Conservation (phyloP, 2,113 vertebrate species). For the Caranx ignobilis region DNA sequence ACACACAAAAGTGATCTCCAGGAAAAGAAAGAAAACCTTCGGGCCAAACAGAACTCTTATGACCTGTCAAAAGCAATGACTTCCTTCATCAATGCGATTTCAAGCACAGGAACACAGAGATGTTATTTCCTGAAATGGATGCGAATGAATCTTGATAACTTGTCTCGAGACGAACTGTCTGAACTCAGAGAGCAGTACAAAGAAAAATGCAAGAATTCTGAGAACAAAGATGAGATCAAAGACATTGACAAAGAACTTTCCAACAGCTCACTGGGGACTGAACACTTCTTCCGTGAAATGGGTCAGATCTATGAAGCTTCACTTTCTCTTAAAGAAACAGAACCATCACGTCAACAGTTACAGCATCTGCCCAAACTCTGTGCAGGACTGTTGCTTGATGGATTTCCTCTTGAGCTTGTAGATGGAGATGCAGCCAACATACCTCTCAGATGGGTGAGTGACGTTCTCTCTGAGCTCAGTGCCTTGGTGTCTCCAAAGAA, state of each 20-base stretch:
- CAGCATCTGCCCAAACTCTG: slow-evolving; percentile 70
- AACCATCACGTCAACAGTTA: slow-evolving; percentile 42
- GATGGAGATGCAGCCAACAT: slow-evolving; percentile 86
- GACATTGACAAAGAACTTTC: slow-evolving; percentile 73
- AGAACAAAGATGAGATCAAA: slow-evolving; percentile 68
- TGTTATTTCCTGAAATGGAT: slow-evolving; percentile 80
- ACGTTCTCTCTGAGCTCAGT: slow-evolving; percentile 78
- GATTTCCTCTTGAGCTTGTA: slow-evolving; percentile 86
- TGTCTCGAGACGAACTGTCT: slow-evolving; percentile 53
- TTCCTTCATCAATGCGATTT: slow-evolving; percentile 66
- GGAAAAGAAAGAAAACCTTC: slow-evolving; percentile 40
- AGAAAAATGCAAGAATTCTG: slow-evolving; percentile 44
- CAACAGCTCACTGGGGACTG: slow-evolving; percentile 82
- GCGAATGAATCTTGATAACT: slow-evolving; percentile 74
- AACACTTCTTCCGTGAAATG: slow-evolving; percentile 88
- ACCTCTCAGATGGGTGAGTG: slow-evolving; percentile 85
- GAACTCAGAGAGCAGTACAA: slow-evolving; percentile 65
- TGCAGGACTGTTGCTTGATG: slow-evolving; percentile 81
- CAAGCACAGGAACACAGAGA: slow-evolving; percentile 56
- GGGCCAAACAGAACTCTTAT: slow-evolving; percentile 45
- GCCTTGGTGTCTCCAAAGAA: slow-evolving; percentile 61
- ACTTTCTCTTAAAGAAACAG: slow-evolving; percentile 43
- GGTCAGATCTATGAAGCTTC: slow-evolving; percentile 87
- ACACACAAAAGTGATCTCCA: slow-evolving; percentile 65
- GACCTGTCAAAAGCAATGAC: slow-evolving; percentile 65